phyloP scores from a whole-genome alignment of 2,888 invertebrate genomes.

The Acrocyrtus sp. region DNA sequence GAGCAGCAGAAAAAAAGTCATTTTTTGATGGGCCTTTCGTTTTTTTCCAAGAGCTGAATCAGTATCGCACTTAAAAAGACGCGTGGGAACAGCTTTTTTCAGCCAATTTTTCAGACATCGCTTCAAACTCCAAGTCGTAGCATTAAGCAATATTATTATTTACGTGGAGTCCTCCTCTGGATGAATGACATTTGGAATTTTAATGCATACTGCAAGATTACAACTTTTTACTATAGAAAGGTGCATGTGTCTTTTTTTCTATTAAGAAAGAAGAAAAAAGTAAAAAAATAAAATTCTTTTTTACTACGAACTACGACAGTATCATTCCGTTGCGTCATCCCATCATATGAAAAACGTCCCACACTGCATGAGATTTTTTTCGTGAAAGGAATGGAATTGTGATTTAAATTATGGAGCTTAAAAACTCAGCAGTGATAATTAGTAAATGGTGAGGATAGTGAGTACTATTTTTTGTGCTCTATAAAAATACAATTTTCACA shows the following conservation, averaged over 20 bases:
- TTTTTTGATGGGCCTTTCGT: background rate
- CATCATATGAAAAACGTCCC: background rate
- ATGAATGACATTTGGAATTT: conserved; percentile 53
- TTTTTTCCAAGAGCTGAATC: conserved; percentile 13
- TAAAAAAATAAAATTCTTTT: background rate
- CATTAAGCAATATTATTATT: conserved; percentile 37
- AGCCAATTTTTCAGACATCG: conserved; percentile 33
- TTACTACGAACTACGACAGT: background rate
- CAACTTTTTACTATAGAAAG: no score
- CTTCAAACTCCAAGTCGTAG: no score
- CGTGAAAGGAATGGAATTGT: no score
- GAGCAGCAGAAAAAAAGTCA: conserved; percentile 15
- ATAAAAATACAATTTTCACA: no score
- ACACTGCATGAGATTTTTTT: conserved; percentile 32
- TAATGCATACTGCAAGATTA: conserved; percentile 38
- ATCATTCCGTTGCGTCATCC: conserved; percentile 29
- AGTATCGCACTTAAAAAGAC: conserved; percentile 41
- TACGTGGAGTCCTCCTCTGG: conserved; percentile 37
- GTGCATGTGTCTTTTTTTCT: no score
- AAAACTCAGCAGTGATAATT: no score
- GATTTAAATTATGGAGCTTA: conserved; percentile 38
- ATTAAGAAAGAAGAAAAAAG: conserved; percentile 6
- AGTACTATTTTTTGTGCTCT: no score
- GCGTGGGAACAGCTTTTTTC: conserved; percentile 52
- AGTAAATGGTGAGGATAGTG: no score